Conservation (phyloP, 2,888 invertebrate species). For the Oegoconia quadripuncta region DNA sequence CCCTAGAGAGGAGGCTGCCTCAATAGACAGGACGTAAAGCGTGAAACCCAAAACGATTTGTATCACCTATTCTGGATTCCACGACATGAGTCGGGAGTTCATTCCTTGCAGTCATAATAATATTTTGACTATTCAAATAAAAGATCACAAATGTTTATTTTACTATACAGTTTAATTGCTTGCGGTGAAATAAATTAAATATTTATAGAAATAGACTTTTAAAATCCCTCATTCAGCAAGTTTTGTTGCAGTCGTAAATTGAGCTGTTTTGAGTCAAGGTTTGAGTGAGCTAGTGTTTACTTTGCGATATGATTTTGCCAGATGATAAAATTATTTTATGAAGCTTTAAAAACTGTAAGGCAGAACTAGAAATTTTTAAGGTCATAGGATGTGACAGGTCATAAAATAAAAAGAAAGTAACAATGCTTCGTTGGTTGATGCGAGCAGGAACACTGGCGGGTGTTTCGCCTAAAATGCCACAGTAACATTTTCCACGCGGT, state of each 20-base stretch:
- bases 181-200: background rate
- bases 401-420: constrained; percentile 16
- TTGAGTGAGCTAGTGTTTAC: background rate
- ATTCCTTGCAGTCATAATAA: too few species aligned
- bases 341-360: too few species aligned
- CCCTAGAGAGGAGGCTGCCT: too few species aligned
- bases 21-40: too few species aligned
- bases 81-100: too few species aligned
- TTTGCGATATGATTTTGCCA: too few species aligned
- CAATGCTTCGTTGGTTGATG: constrained; percentile 28
- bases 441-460: constrained; percentile 19
- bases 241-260: background rate
- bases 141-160: background rate
- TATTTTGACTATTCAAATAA: too few species aligned
- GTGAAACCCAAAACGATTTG: too few species aligned
- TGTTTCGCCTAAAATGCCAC: constrained; percentile 52
- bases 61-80: too few species aligned
- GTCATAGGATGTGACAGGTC: background rate
- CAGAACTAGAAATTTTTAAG: too few species aligned
- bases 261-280: background rate
- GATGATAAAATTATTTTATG: too few species aligned
- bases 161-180: background rate
- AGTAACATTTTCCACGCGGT: constrained; percentile 54
- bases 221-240: background rate
- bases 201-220: background rate